Base-by-base conservation (phyloP, 1,140 invertebrate species). In the Drosophila nasuta region DNA sequence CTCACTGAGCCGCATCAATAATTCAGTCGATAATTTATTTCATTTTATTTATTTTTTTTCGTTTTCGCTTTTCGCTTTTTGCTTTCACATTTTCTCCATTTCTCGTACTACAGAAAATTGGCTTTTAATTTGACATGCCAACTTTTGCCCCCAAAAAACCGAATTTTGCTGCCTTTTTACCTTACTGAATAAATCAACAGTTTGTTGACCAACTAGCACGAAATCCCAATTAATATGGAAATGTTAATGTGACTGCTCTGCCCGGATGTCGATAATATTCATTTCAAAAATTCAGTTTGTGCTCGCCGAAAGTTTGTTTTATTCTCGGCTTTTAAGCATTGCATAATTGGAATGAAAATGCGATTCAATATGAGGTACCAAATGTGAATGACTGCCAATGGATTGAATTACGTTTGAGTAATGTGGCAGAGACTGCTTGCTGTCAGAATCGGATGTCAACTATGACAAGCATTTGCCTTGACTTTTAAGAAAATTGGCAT, bases 201-300 rank as follows among this genome's bases (percentile, higher is more conserved):
- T 63, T 77, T 75, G 63, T 67, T 82, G 68, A 25, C 75, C 56
- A 65, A 65, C 63, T 75, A 73, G 56, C 65, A 25, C 45, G 28
- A 72, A 79, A 71, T 82, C 79, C 43, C 69, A 79, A 87, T 80
- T 82, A 88, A 82, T 77, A 88, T 87, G 83, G 63, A 82, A 87
- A 87, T 77, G 33, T 15, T 38, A 60, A 46, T 67, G 41, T 43
- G 28, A 28, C 49, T n/a, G 25, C 35, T 51, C 51, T 13, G 51
- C 20, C 20, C 20, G 20, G 20, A 25, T 25, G 10, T 28, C 17
- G 20, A 51, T 51, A 51, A 51, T 11, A 20, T 51, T n/a, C 48
- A 4, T 51, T 51, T 51, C 7, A 51, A 25, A 51, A 25, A 28
- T 51, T 25, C 48, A 25, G 10, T 51, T 51, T 28, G 20, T 11